Base-by-base conservation (phyloP, 2,113 vertebrate genomes). In the Lophura nycthemera region DNA sequence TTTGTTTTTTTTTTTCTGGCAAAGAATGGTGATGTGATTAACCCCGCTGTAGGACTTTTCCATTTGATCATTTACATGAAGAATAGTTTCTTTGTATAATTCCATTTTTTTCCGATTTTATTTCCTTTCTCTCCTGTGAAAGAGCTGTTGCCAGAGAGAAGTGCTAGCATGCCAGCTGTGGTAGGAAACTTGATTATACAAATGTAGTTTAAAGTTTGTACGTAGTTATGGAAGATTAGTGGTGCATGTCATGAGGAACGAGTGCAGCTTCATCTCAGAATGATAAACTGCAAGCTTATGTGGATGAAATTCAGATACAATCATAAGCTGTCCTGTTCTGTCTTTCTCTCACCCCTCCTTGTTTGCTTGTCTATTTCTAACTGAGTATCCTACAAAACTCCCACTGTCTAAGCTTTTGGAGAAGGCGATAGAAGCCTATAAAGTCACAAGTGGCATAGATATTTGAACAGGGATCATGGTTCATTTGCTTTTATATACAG, bases 161-260 rank as follows among this genome's bases (percentile, higher is more conserved):
- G 36, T 63, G 71, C 59, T 77, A 72, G 81, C 73, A 89, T 77
- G 40, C 43, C 83, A 93, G 66, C 43, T 86, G 70, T 69, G 78
- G 88, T 76, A 87, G 95, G 79, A 94, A 89, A 94, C 91, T 76
- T 89, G 71, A 96, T 94, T 92, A 88, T 96, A 74, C 70, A 92
- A 87, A 95, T 83, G 8, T 65, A 88, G 36, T 82, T 93, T 38
- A 43, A 71, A 61, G 59, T 91, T 93, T 80, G 50, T 80, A 56
- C 60, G 18, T 81, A 82, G 63, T 89, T 94, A 89, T 52, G 69
- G 78, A 61, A 92, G 74, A 92, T 89, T 83, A 90, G 56, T 72
- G 38, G 64, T 67, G 40, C 67, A 32, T 82, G 86, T 38, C 87
- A 52, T 77, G 67, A 93, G 65, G 86, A 92, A 86, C 64, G 60